phyloP scores from a whole-genome alignment of 1,140 invertebrate species.

The Bombyx mandarina region DNA sequence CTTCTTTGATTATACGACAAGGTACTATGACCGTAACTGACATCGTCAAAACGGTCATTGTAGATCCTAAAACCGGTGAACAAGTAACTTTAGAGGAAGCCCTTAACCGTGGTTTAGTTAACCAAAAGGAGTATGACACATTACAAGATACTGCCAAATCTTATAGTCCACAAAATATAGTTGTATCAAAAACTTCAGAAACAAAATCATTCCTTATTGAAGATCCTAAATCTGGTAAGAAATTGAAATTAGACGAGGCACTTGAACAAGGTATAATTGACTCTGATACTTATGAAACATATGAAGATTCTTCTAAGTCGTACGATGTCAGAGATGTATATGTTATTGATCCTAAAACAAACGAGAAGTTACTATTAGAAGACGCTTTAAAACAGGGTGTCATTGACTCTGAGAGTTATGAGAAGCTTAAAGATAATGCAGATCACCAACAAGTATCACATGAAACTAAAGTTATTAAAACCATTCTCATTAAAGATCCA shows the following conservation, averaged over 20 bases:
- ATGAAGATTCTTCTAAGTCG: not conserved
- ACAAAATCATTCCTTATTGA: not conserved
- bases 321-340: not conserved
- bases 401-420: slow-evolving; percentile 2
- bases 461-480: not conserved
- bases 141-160: not conserved
- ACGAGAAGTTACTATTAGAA: slow-evolving; percentile 4
- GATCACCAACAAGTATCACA: not conserved
- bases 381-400: slow-evolving; percentile 3
- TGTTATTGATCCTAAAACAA: slow-evolving; percentile 1
- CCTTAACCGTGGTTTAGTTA: not conserved
- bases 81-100: slow-evolving; percentile 5
- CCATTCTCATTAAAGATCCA: slow-evolving; percentile 2
- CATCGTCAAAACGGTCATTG: slow-evolving; percentile 3
- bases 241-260: slow-evolving; percentile 2
- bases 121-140: not conserved
- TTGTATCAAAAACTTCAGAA: not conserved
- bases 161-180: not conserved
- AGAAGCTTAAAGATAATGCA: not conserved
- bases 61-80: slow-evolving; percentile 2
- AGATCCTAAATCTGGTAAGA: slow-evolving; percentile 2
- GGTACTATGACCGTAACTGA: not conserved
- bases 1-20: no score
- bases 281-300: slow-evolving; percentile 5
- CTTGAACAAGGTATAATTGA: slow-evolving; percentile 3